A percentile compares a stretch with the other conserved stretches of the same genome.
Conservation (phyloP, 2,113 vertebrate species). For the Oxyruncus cristatus region DNA sequence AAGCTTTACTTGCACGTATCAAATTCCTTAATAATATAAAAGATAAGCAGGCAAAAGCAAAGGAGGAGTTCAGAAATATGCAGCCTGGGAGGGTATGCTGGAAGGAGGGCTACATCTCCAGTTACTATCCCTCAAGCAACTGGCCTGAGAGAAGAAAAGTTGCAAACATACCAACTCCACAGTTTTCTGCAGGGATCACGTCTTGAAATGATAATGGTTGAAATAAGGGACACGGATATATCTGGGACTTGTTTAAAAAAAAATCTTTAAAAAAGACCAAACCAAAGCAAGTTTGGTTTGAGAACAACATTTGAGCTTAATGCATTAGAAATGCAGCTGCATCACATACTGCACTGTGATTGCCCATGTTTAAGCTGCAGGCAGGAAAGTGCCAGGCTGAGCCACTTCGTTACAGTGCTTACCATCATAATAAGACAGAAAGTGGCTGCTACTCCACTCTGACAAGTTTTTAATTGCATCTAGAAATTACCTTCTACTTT, state of each 20-base stretch:
- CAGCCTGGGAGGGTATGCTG: neutral
- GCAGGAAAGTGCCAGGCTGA: neutral
- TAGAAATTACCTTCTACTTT: constrained; percentile 28
- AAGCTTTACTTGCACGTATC: neutral
- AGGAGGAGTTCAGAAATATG: neutral
- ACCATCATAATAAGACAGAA: neutral
- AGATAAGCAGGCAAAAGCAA: neutral
- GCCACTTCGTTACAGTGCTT: neutral
- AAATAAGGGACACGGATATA: neutral
- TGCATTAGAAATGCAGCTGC: neutral
- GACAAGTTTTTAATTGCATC: constrained; percentile 36
- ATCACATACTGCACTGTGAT: neutral
- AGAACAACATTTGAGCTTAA: too few species aligned
- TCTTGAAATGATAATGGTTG: neutral
- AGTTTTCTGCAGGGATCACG: neutral
- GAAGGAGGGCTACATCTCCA: neutral
- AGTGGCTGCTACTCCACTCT: neutral
- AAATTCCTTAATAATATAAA: neutral
- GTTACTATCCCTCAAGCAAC: neutral
- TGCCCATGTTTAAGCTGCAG: neutral
- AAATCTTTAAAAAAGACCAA: neutral
- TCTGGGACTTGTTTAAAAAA: neutral
- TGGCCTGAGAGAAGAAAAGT: neutral
- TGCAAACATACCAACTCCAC: neutral
- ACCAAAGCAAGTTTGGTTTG: too few species aligned